Percentiles rank a stretch among this genome's conserved stretches.
These are phyloP conservation scores for Drosophila equinoxialis DNA, from an alignment of 1,140 invertebrate species.

Conservation along the genomic window DNA sequence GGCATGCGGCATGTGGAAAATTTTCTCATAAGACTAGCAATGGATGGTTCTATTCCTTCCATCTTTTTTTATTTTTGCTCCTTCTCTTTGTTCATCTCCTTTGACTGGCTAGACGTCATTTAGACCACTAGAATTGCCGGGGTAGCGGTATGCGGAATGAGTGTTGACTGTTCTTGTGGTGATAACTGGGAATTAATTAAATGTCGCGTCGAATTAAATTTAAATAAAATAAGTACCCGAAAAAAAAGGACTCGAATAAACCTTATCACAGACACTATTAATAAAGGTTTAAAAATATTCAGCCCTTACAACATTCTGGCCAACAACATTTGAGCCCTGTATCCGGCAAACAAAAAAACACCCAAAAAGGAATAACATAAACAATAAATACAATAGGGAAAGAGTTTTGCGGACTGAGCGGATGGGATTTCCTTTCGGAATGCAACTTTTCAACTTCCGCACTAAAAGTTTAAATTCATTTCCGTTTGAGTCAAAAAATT, in stretches of 20 bases:
- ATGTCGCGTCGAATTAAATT: conserved; percentile 59
- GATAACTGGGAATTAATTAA: conserved; percentile 75
- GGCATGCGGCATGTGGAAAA: conserved; percentile 70
- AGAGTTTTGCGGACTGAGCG: neutral
- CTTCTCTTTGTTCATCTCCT: conserved; percentile 10
- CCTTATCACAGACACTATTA: conserved; percentile 29
- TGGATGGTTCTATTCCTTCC: conserved; percentile 20
- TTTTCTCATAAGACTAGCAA: conserved; percentile 62
- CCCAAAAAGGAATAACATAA: conserved; percentile 24
- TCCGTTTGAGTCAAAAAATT: conserved; percentile 64
- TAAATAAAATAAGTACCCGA: conserved; percentile 48
- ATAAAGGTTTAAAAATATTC: conserved; percentile 27
- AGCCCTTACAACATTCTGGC: neutral
- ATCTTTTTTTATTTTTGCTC: conserved; percentile 27
- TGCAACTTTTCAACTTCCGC: conserved; percentile 65
- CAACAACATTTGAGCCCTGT: conserved; percentile 41
- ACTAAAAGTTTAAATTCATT: conserved; percentile 76
- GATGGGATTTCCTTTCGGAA: conserved; percentile 8
- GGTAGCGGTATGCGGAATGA: conserved; percentile 31
- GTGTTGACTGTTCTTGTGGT: conserved; percentile 55
- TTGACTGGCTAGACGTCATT: conserved; percentile 61
- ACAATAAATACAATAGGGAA: conserved; percentile 49
- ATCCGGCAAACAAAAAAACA: conserved; percentile 25
- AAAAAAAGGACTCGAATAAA: conserved; percentile 13
- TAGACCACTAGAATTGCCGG: conserved; percentile 29